These are phyloP conservation scores for Colostygia pectinataria DNA, from an alignment of 2,888 invertebrate species.

Conservation along the genomic window DNA sequence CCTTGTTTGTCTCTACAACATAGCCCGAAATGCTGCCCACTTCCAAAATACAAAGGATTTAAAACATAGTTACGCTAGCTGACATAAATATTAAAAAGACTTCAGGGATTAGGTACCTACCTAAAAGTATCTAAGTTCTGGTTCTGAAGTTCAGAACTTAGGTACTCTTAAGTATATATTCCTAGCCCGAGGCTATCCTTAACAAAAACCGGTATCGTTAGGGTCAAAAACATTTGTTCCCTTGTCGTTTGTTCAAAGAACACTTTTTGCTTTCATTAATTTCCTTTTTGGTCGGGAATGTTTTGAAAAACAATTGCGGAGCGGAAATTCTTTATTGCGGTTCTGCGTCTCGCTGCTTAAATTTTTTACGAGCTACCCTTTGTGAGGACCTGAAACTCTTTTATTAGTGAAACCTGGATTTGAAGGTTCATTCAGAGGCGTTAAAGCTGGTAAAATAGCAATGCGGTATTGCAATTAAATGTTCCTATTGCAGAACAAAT, in stretches of 20 bases:
- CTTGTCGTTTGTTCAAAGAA: constrained; percentile 16
- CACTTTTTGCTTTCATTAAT: constrained; percentile 21
- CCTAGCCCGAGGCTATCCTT: constrained; percentile 11
- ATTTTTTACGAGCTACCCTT: constrained; percentile 4
- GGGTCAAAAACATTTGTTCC: constrained; percentile 24
- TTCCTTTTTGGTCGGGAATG: constrained; percentile 4
- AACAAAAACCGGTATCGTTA: constrained; percentile 21
- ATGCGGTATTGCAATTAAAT: no score
- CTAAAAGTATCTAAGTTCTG: no score
- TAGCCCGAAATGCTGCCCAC: no score
- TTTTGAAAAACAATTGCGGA: constrained; percentile 10
- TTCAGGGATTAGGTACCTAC: no score
- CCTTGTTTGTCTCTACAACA: no score
- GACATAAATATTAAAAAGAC: no score
- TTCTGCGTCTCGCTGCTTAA: neutral
- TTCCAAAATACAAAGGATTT: no score
- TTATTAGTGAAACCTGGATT: neutral
- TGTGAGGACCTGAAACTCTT: neutral
- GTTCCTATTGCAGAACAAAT: no score
- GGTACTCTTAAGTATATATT: constrained; percentile 35
- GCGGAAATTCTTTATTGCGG: constrained; percentile 9
- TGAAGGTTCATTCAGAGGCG: no score
- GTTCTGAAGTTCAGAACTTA: no score
- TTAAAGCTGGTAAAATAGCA: no score
- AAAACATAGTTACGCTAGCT: no score